Evolutionary conservation across 2,888 invertebrate genomes (phyloP), one percentile per base, ranked within the genome.

Genomic region (Sylvicola cinctus): DNA sequence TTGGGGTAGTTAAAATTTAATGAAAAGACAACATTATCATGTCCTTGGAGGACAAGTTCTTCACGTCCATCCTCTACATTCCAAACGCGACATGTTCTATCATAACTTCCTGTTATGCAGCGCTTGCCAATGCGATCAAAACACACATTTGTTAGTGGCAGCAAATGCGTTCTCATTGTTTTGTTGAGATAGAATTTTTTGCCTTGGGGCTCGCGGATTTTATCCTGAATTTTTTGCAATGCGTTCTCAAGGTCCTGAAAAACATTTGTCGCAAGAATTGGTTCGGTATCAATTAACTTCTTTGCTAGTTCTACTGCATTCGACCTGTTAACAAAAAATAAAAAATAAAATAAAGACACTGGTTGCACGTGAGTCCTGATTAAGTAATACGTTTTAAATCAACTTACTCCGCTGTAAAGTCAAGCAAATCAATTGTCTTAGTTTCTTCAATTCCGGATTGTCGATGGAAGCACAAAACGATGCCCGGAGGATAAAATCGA

Each of bases 51-150:
- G 5, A 74, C 69, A 48, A 67, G 65, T 45, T 74, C 54, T 51
- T 79, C 76, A 39, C 61, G 62, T 29, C 78, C 79, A 10, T 65
- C 61, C 39, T 71, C 68, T 39, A 78, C 72, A 53, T 76, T 67
- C 73, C 81, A 80, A 36, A 84, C 62, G 53, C 78, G 77, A 55
- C 83, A 83, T 13, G 81, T 81, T 42, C 83, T 64, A 53, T 84
- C 84, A 51, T 83, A 84, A 54, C 83, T 83, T 42, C 80, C 81
- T 2, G 83, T 74, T 40, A 81, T 58, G 52, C 79, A 81, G 49
- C 77, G 79, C 46, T 27, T 44, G 10, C 77, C 77, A 45, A 60
- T 60, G 50, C 74, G 72, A 52, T 76, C 72, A 45, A 78, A 71
- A 27, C 71, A 68, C 16, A 76, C 70, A 46, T 76, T 77, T 4